Conservation (phyloP, 2,888 invertebrate species). For the Protodeltote pygarga region DNA sequence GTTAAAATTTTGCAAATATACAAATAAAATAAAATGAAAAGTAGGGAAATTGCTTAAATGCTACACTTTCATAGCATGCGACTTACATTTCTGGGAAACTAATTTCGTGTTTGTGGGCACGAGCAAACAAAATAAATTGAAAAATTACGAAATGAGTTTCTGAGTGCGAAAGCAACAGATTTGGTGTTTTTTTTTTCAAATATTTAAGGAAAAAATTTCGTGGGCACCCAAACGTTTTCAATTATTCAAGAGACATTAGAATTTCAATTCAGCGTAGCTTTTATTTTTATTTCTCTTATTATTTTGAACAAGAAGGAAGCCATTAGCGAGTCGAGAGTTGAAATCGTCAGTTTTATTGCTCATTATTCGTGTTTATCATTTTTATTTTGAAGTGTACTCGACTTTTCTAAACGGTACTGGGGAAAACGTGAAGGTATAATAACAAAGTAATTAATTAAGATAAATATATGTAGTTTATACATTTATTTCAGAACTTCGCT, state of each 20-base stretch:
- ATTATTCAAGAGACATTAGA: constrained; percentile 66
- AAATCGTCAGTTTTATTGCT: constrained; percentile 52
- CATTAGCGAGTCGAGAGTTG: constrained; percentile 52
- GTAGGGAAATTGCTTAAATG: constrained; percentile 16
- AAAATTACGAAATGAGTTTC: constrained; percentile 49
- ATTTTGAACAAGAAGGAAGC: constrained; percentile 50
- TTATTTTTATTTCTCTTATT: constrained; percentile 49
- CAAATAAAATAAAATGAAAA: constrained; percentile 20
- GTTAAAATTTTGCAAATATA: constrained; percentile 12
- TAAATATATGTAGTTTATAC: too few species aligned
- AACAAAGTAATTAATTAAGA: too few species aligned
- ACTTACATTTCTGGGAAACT: constrained; percentile 22
- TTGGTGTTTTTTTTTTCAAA: constrained; percentile 52
- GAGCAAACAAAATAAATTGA: constrained; percentile 33
- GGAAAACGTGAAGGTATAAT: too few species aligned
- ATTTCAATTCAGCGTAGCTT: constrained; percentile 59
- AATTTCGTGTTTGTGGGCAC: constrained; percentile 24
- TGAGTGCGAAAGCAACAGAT: constrained; percentile 47
- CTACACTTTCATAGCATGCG: constrained; percentile 15
- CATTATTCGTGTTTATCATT: constrained; percentile 52
- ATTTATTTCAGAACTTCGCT: too few species aligned
- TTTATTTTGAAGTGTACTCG: constrained; percentile 35
- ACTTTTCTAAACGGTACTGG: constrained; percentile 22
- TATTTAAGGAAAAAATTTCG: constrained; percentile 56
- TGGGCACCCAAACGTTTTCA: constrained; percentile 57